Evolutionary conservation across 1,140 invertebrate species (phyloP).

Genomic region (Zelostemma sp.): DNA sequence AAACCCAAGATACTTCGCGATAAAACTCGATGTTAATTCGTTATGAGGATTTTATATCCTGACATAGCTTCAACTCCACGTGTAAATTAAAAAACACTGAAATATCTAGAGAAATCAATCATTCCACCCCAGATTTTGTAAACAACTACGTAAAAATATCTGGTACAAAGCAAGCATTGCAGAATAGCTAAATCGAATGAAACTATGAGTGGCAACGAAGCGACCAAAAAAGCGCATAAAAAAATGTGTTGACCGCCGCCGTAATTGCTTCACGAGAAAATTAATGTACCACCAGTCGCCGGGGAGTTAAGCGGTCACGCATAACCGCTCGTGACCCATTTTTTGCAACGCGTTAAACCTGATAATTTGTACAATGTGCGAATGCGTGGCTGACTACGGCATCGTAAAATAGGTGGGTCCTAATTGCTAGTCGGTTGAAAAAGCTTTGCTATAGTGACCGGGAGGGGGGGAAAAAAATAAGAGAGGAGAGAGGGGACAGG

Average conservation of each 20-base stretch:
- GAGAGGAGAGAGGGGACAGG: slow-evolving; percentile 12
- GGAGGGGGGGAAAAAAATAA: slow-evolving; percentile 19
- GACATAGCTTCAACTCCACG: too few relatives aligned
- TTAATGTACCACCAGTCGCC: slow-evolving; percentile 34
- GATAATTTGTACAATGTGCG: slow-evolving; percentile 31
- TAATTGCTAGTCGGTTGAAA: slow-evolving; percentile 36
- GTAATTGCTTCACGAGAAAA: slow-evolving; percentile 37
- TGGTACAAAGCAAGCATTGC: too few relatives aligned
- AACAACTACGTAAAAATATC: too few relatives aligned
- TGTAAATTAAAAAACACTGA: too few relatives aligned
- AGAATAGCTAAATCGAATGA: slow-evolving; percentile 15
- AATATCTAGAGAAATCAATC: too few relatives aligned
- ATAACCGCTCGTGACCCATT: slow-evolving; percentile 32
- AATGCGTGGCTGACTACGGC: slow-evolving; percentile 23
- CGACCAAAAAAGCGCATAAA: slow-evolving; percentile 1
- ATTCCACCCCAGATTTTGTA: too few relatives aligned
- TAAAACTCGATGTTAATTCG: too few relatives aligned
- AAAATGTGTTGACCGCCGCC: slow-evolving; percentile 22
- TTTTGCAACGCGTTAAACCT: slow-evolving; percentile 24
- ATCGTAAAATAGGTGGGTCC: slow-evolving; percentile 17
- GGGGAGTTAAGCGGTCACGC: slow-evolving; percentile 37
- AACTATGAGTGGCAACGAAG: background rate
- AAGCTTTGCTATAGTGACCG: slow-evolving; percentile 26
- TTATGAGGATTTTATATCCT: too few relatives aligned
- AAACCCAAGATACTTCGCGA: too few relatives aligned